A percentile compares a stretch with the other conserved stretches of the same genome.
phyloP scores from a whole-genome alignment of 1,140 invertebrate genomes.

The Drosophila sulfurigaster region DNA sequence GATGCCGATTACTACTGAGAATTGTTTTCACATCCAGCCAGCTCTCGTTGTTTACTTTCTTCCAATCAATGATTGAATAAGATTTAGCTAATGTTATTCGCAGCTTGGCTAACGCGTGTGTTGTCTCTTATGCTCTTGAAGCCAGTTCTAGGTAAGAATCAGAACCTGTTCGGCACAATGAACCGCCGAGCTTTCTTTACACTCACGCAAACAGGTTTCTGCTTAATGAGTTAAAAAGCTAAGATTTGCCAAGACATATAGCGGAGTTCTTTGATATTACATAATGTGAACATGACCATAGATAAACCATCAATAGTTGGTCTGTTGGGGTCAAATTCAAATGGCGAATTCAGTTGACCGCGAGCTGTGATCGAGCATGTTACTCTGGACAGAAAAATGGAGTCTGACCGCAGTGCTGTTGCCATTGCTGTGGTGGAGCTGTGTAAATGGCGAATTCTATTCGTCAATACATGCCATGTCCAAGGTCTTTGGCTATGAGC shows the following conservation, averaged over 20 bases:
- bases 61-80: background rate
- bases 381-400: constrained; percentile 25
- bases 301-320: background rate
- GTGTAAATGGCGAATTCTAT: constrained; percentile 58
- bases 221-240: background rate
- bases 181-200: constrained; percentile 55
- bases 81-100: background rate
- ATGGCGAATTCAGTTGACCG: constrained; percentile 45
- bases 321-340: constrained; percentile 45
- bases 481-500: constrained; percentile 63
- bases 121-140: constrained; percentile 1
- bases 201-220: constrained; percentile 57
- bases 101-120: background rate
- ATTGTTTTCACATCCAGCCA: background rate
- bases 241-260: constrained; percentile 1
- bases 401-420: background rate
- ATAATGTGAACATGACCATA: constrained; percentile 38
- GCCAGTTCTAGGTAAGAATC: constrained; percentile 41
- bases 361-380: constrained; percentile 35
- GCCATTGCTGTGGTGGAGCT: constrained; percentile 5
- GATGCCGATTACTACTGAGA: background rate
- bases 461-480: constrained; percentile 74
- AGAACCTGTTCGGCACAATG: constrained; percentile 39
- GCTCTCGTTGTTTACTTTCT: constrained; percentile 6
- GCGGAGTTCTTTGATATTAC: constrained; percentile 7